Conservation (phyloP, 2,113 vertebrate species). For the Engystomops pustulosus region DNA sequence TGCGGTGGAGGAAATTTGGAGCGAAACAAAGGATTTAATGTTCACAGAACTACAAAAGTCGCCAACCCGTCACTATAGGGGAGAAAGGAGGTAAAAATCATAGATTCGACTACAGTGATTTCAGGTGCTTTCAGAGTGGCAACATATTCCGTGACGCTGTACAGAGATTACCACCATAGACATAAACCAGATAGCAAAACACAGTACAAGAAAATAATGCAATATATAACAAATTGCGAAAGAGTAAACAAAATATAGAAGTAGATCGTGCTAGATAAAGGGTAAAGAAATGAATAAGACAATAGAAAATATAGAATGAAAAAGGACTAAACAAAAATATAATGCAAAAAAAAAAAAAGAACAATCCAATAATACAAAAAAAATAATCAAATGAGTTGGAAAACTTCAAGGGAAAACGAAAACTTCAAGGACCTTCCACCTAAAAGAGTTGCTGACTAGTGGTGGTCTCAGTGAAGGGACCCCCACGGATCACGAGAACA, state of each 20-base stretch:
- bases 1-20: conserved; percentile 7
- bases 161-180: not conserved
- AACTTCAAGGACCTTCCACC: no score
- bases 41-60: not conserved
- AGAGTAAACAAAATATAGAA: no score
- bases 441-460: no score
- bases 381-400: no score
- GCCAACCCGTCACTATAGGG: not conserved
- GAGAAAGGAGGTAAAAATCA: not conserved
- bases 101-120: not conserved
- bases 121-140: not conserved
- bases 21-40: conserved; percentile 31
- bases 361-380: not conserved
- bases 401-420: no score
- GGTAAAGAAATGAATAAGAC: no score
- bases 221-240: no score
- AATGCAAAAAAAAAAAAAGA: not conserved
- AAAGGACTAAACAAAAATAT: not conserved
- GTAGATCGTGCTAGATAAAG: no score
- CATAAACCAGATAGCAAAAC: not conserved
- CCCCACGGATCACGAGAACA: no score
- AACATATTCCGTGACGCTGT: not conserved
- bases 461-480: no score
- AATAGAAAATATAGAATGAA: not conserved
- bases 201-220: not conserved